These are phyloP conservation scores for Pristionchus maxplancki DNA, from an alignment of 2,888 invertebrate genomes.

Conservation along the genomic window DNA sequence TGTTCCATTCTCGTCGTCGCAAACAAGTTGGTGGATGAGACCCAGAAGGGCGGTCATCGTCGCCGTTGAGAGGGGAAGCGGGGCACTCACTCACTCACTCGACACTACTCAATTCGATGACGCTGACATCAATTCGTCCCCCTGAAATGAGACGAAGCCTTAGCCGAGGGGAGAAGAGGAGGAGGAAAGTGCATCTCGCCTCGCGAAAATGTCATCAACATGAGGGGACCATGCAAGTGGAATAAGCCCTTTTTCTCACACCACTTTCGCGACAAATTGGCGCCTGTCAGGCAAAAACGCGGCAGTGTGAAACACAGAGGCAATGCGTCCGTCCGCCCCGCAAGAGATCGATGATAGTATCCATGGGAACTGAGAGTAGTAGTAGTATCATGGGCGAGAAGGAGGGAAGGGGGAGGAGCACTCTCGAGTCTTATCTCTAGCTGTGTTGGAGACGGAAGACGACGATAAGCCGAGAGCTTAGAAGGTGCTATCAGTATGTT, in stretches of 20 bases:
- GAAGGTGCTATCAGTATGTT: neutral
- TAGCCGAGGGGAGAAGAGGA: neutral
- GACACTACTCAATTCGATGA: neutral
- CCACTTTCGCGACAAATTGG: neutral
- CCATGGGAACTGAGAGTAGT: constrained; percentile 17
- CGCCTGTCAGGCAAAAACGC: neutral
- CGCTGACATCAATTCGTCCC: neutral
- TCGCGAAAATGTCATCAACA: constrained; percentile 24
- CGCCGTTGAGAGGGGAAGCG: neutral
- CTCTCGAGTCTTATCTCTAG: constrained; percentile 24
- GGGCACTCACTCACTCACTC: neutral
- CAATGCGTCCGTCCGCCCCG: neutral
- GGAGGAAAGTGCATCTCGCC: neutral
- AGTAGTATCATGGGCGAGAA: neutral
- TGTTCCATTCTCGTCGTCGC: neutral
- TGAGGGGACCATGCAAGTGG: neutral
- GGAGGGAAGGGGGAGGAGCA: neutral
- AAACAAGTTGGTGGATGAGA: constrained; percentile 1
- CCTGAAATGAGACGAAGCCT: neutral
- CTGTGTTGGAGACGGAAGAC: neutral
- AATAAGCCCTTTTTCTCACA: neutral
- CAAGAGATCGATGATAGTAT: constrained; percentile 26
- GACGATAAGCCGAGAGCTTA: neutral
- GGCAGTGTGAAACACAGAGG: neutral
- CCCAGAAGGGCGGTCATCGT: neutral